These are phyloP conservation scores for Tetramorium simillimum DNA, from an alignment of 1,140 invertebrate genomes.

Conservation along the genomic window DNA sequence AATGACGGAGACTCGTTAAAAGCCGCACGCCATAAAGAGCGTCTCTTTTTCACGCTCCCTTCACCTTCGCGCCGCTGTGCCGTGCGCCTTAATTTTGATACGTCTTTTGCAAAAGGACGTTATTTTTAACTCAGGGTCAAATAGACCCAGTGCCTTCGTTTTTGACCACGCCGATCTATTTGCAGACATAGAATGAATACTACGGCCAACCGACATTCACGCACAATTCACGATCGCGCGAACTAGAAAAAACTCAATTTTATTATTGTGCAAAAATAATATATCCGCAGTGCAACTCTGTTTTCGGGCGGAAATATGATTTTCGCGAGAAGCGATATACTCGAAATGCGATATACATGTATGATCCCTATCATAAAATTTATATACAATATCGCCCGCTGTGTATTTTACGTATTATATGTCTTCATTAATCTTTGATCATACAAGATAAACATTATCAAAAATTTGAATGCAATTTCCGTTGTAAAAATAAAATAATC, in stretches of 20 bases:
- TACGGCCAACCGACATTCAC: not conserved
- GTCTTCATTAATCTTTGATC: not conserved
- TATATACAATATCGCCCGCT: not conserved
- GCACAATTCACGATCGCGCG: not conserved
- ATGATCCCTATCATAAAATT: not conserved
- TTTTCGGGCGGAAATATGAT: constrained; percentile 4
- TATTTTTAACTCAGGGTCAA: constrained; percentile 39
- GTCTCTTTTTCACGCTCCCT: not conserved
- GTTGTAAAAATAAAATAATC: constrained; percentile 4
- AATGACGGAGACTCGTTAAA: constrained; percentile 26
- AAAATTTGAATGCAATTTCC: not conserved
- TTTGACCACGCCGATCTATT: constrained; percentile 45
- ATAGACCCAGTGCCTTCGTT: constrained; percentile 4
- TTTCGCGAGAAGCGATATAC: not conserved
- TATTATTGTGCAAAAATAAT: constrained; percentile 12
- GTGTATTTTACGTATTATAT: not conserved
- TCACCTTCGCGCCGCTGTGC: not conserved
- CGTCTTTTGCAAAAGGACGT: constrained; percentile 11
- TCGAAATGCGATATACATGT: not conserved
- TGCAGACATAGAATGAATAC: constrained; percentile 15
- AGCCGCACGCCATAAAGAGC: not conserved
- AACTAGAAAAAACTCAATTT: constrained; percentile 6
- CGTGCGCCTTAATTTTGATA: not conserved
- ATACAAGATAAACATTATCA: not conserved
- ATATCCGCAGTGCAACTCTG: not conserved